Percentiles rank a stretch among this genome's conserved stretches.
Evolutionary conservation across 2,797 vertebrate genomes (phyloP).

Genomic region (Heterohyrax brucei): DNA sequence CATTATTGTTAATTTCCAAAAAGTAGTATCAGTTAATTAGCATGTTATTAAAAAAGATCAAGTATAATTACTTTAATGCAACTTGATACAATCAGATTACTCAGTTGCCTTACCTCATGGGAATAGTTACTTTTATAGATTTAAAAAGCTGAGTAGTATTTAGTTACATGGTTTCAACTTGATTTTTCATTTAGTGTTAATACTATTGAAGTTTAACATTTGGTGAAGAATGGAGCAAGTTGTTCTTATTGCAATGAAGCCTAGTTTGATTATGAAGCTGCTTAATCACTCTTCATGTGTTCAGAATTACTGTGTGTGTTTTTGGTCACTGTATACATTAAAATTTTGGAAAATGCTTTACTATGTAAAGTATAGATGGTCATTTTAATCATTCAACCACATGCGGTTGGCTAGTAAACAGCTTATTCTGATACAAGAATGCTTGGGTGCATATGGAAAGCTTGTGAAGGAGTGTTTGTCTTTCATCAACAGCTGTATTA

Average conservation of each 20-base stretch:
- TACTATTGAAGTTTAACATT: constrained; percentile 73
- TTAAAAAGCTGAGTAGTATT: constrained; percentile 80
- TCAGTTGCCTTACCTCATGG: constrained; percentile 91
- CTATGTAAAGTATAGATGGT: constrained; percentile 92
- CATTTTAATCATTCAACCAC: constrained; percentile 90
- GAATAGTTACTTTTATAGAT: constrained; percentile 85
- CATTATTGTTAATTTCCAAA: constrained; percentile 75
- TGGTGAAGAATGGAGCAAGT: constrained; percentile 77
- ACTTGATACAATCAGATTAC: constrained; percentile 89
- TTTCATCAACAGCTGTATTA: constrained; percentile 90
- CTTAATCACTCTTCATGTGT: constrained; percentile 87
- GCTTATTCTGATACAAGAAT: constrained; percentile 88
- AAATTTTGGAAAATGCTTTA: constrained; percentile 91
- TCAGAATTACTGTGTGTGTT: constrained; percentile 81
- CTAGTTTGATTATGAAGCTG: constrained; percentile 88
- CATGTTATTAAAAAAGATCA: constrained; percentile 83
- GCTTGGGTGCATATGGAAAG: constrained; percentile 85
- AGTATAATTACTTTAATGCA: constrained; percentile 87
- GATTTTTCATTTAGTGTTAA: constrained; percentile 81
- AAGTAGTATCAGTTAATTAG: constrained; percentile 77
- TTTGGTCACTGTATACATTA: constrained; percentile 90
- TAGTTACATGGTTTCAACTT: constrained; percentile 86
- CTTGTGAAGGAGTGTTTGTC: constrained; percentile 88
- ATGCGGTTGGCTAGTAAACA: constrained; percentile 89
- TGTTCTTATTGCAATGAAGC: constrained; percentile 82